Evolutionary conservation across 2,888 invertebrate genomes (phyloP), one percentile per base, ranked within the genome.

Genomic region (Andrena marginata): DNA sequence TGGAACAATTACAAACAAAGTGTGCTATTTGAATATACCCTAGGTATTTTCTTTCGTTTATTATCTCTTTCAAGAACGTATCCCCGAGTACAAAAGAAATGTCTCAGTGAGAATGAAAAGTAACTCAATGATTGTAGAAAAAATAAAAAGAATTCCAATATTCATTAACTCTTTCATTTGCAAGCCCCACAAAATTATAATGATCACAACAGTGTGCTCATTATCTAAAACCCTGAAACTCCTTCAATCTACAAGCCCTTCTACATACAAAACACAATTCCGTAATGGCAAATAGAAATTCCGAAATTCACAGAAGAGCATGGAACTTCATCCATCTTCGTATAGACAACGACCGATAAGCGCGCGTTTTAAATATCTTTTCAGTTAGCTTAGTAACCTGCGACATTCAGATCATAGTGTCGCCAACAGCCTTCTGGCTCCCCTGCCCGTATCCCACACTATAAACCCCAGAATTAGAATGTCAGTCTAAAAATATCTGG

Each of bases 401-500:
- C n/a, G 54, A 23, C 8, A 16, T 29, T 13, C 20, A 31, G 20
- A 29, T 64, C 23, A 29, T 51, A 29, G n/a, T 35, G 62, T 51
- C 33, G 10, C n/a, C 26, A n/a, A 65, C 54, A 65, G 42, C 33
- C n/a, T 35, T 29, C 29, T n/a, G 20, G 26, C 31, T 31, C 51
- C 10, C 62, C 4, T 29, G 29, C 13, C 2, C 3, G 71, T 33
- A 26, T 63, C 63, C 5, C 20, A 8, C 20, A 8, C 23, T 20
- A 23, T 35, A 67, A 69, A 71, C 48, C 13, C 26, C 60, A 10
- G 29, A 78, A 70, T 64, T 78, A 73, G 51, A 69, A 20, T 72
- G 77, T 59, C 80, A 76, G 56, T 20, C 60, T 63, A 16, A 73
- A 76, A 78, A 63, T 51, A 23, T 33, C 51, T 35, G 48, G 33